These are phyloP conservation scores for Tonatia bakeri DNA, from an alignment of 2,113 vertebrate species.

Conservation along the genomic window DNA sequence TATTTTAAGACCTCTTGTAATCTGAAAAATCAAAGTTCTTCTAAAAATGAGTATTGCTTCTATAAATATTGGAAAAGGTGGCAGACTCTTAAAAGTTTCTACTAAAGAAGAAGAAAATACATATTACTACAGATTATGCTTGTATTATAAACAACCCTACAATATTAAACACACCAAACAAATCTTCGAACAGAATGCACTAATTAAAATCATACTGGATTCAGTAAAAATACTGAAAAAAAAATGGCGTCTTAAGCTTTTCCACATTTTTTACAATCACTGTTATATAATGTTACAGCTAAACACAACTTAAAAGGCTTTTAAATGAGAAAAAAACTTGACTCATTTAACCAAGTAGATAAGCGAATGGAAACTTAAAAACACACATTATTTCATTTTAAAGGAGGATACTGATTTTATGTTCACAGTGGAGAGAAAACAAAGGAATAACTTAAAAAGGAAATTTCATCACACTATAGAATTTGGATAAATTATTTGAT, in stretches of 20 bases:
- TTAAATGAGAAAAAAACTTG: background rate
- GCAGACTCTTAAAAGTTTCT: background rate
- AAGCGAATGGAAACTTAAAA: background rate
- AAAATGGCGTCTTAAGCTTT: background rate
- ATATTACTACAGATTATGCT: background rate
- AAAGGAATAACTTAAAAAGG: background rate
- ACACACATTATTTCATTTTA: background rate
- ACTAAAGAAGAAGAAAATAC: background rate
- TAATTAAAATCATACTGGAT: background rate
- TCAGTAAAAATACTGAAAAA: background rate
- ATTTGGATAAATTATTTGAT: background rate
- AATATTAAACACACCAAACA: background rate
- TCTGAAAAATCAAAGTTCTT: background rate
- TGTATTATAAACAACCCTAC: background rate
- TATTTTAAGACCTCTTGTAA: background rate
- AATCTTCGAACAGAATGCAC: background rate
- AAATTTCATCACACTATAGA: background rate
- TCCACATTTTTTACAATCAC: background rate
- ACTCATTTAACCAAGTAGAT: background rate
- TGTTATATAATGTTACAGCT: background rate
- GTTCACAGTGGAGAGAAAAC: background rate
- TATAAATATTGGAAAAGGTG: background rate
- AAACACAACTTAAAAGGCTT: background rate
- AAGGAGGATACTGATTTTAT: background rate
- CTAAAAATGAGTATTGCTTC: background rate